Base-by-base conservation (phyloP, 2,888 invertebrate genomes). In the Netelia fuscicornis region DNA sequence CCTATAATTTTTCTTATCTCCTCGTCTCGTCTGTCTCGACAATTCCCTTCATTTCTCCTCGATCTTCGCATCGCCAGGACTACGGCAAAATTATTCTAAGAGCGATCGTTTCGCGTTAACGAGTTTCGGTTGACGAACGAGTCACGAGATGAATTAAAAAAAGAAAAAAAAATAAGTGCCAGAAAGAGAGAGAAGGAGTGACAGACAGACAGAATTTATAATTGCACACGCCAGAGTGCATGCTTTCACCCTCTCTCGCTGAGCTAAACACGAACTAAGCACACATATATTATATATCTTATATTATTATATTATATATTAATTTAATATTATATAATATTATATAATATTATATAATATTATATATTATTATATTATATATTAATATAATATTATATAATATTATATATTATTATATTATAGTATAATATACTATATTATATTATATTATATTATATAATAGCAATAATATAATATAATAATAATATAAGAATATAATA, bases 71-170 rank as follows among this genome's bases (percentile, higher is more conserved):
- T 52, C 17, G 60, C 37, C 60, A 48, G 60, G 30, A 2, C 30
- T 30, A 30, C 30, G 30, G 25, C 56, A 37, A 68, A 44, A 83
- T 44, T 54, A 72, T 30, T 42, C 52, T 70, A 68, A 67, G 75
- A 77, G 83, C 83, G 78, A 84, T 78, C 48, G 80, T 83, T 81
- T 84, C 74, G 78, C 75, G 78, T 84, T 87, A 85, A 87, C 83
- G 83, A 87, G 86, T 85, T 81, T 84, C 79, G 80, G 86, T 84
- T 84, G 87, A 87, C 87, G 87, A 87, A 86, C 83, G 83, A 81
- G 72, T 70, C 60, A 85, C 68, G 13, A 65, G 42, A 62, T 42
- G 62, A 44, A 30, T 0, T 5, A 30, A 0, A 30, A 30, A 2
- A 30, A 30, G 0, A 30, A 30, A 30, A 30, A 0, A 30, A 5